A percentile compares a stretch with the other conserved stretches of the same genome.
Evolutionary conservation across 2,888 invertebrate species (phyloP).

Genomic region (Drosophila siamana): DNA sequence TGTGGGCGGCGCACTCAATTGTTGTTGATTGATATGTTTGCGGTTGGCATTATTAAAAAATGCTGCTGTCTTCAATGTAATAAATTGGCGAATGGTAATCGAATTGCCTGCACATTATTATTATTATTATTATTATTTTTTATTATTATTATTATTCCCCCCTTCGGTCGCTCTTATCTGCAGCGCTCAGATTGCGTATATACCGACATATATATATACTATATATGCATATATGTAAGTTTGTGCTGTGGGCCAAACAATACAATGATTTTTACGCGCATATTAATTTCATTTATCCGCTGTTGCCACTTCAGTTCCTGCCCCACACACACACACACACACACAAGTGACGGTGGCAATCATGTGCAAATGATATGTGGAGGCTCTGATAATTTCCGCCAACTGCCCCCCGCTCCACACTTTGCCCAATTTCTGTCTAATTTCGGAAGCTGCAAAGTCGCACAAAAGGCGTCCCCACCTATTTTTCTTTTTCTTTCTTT

Average conservation of each 20-base stretch:
- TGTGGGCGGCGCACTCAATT: neutral
- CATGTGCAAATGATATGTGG: conserved; percentile 42
- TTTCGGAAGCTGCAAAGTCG: conserved; percentile 55
- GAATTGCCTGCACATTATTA: conserved; percentile 5
- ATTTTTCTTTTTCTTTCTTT: neutral
- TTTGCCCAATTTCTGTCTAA: conserved; percentile 49
- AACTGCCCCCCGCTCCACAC: neutral
- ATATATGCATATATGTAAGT: no score
- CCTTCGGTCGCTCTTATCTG: neutral
- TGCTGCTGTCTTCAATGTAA: conserved; percentile 10
- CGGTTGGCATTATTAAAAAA: conserved; percentile 18
- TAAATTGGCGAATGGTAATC: conserved; percentile 14
- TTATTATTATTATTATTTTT: neutral
- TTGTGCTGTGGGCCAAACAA: no score
- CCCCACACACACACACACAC: neutral
- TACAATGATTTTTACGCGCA: conserved; percentile 17
- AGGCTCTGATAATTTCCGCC: conserved; percentile 27
- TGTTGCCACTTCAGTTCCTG: conserved; percentile 14
- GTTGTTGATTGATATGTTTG: conserved; percentile 16
- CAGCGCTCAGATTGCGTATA: neutral
- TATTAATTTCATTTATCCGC: conserved; percentile 27
- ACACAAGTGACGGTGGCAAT: conserved; percentile 2
- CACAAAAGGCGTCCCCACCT: conserved; percentile 25
- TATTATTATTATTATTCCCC: neutral
- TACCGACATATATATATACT: neutral